Base-by-base conservation (phyloP, 1,140 invertebrate species). In the Cotesia vestalis region DNA sequence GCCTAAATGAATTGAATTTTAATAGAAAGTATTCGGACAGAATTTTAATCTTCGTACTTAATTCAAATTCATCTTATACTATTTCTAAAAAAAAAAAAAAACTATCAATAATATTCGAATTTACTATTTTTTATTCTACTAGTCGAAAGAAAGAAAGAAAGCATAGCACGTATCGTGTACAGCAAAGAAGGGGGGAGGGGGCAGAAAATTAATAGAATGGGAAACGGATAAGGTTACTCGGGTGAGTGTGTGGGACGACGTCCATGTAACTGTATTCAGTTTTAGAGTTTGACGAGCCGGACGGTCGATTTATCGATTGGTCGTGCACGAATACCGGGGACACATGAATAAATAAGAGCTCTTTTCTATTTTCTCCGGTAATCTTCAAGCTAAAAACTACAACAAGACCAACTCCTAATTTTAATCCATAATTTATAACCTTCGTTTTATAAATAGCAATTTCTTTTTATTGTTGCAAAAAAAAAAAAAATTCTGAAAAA, bases 231-330 rank as follows among this genome's bases (percentile, higher is more conserved):
- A 81, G 79, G 78, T 82, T 81, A 81, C 78, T 79, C 78, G 77
- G 77, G 46, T 76, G 73, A 60, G 12, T 68, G 76, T 59, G 55
- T 61, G 11, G 67, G 67, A 61, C 76, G 40, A 27, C 27, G 27
- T 27, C 27, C 27, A 27, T 27, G 40, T 46, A 46, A 46, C 40
- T 46, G 40, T 46, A 11, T 46, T 46, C 3, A 46, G 40, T 46
- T 46, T 46, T 46, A 46, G 40, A 46, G 40, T 46, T 46, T 46
- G 40, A 46, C 8, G 40, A 46, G 40, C 40, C 40, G 40, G 40
- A 46, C 76, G 80, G 71, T 80, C 82, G 80, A 84, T 85, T 84
- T 84, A 85, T 85, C 78, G 83, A 85, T 85, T 84, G 75, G 66
- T 76, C 77, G 68, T 69, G 77, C 78, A 82, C 78, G 76, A 71